Evolutionary conservation across 2,797 vertebrate species (phyloP), one percentile per base, ranked within the genome.

Genomic region (Oreochromis grahami): DNA sequence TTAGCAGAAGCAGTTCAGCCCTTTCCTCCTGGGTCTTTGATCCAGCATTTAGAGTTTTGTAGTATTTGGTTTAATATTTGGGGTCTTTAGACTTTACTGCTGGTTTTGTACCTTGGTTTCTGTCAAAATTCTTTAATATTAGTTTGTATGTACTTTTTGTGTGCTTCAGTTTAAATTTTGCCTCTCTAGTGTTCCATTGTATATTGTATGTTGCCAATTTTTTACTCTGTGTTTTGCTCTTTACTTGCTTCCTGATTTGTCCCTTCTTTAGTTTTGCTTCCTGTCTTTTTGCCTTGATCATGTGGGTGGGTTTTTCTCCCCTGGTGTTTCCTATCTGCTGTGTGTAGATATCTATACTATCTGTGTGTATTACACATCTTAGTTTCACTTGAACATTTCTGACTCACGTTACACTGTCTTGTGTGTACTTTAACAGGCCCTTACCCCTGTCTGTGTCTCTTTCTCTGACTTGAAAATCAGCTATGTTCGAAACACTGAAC

Each of bases 401-500:
- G 58, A 36, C 58, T 7, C 58, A 36, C 10, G 36, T 63, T 36
- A 36, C 58, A 12, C 9, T 34, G 56, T 34, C 32, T 60, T 60
- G 56, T 32, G 41, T 48, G 41, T 72, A 17, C 24, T 21, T 19
- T 36, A 50, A n/a, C 7, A 50, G 17, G n/a, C 19, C 5, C 76
- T 60, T 52, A n/a, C 11, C 41, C 6, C 41, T 41, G 3, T 11
- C n/a, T 43, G 41, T 80, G 10, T 52, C 38, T 45, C 55, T 63
- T 15, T 11, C 24, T 68, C 58, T 58, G 5, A 77, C 56, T 76
- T 63, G 51, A 24, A 77, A 84, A 82, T 70, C 63, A 81, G 43
- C 84, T 88, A 89, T 60, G 43, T 80, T 84, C 29, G 45, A 86
- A 81, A 84, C 21, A 41, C 78, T 34, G 21, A 21, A 12, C 82